A percentile compares a stretch with the other conserved stretches of the same genome.
phyloP scores from a whole-genome alignment of 2,888 invertebrate genomes.

The Ecdyonurus torrentis region DNA sequence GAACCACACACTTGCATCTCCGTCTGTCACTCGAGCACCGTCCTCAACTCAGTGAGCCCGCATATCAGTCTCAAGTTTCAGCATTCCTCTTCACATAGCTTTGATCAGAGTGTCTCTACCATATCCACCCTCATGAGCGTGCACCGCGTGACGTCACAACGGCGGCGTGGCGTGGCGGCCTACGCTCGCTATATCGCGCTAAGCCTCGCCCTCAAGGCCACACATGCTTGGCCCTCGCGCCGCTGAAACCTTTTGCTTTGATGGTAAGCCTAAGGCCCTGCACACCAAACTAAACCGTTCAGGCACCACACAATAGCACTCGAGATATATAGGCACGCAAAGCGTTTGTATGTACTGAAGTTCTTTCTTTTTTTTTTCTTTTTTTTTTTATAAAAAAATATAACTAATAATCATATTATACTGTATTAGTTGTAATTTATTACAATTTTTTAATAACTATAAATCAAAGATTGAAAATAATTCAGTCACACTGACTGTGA shows the following conservation, averaged over 20 bases:
- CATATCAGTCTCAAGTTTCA: background rate
- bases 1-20: too few species aligned
- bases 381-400: too few species aligned
- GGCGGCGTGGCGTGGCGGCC: conserved; percentile 5
- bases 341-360: too few species aligned
- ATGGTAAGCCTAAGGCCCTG: background rate
- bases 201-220: background rate
- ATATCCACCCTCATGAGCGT: conserved; percentile 5
- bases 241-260: background rate
- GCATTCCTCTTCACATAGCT: conserved; percentile 5
- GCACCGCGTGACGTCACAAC: conserved; percentile 14
- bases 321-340: too few species aligned
- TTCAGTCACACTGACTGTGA: too few species aligned
- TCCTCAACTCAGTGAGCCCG: conserved; percentile 3
- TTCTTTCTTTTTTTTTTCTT: too few species aligned
- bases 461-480: too few species aligned
- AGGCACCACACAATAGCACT: too few species aligned
- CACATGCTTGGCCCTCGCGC: background rate
- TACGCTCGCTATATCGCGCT: background rate
- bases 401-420: too few species aligned
- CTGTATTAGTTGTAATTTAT: too few species aligned
- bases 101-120: conserved; percentile 1
- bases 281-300: too few species aligned
- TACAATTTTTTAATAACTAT: too few species aligned
- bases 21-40: background rate